Percentiles rank a stretch among this genome's conserved stretches.
Conservation (phyloP, 2,113 vertebrate genomes). For the Bos javanicus region DNA sequence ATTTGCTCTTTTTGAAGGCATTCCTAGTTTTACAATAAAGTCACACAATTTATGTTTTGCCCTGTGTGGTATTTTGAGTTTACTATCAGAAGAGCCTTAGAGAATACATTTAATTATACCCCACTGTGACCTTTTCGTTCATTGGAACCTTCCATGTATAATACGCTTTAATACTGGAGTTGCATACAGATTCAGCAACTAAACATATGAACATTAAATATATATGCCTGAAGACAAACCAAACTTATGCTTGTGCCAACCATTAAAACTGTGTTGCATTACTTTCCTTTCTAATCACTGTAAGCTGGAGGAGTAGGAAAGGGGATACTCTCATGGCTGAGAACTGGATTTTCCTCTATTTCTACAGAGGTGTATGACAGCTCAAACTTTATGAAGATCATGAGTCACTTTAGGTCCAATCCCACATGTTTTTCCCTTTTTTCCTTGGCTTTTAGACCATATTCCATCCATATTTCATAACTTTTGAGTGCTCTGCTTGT, state of each 20-base stretch:
- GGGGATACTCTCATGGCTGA: not conserved
- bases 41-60: not conserved
- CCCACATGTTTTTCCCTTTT: not conserved
- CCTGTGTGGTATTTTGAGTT: not conserved
- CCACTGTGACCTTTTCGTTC: not conserved
- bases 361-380: not conserved
- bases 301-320: not conserved
- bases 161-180: conserved; percentile 3
- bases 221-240: not conserved
- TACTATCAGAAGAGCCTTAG: not conserved
- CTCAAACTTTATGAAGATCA: not conserved
- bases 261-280: not conserved
- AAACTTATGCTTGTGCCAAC: not conserved
- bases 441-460: not conserved
- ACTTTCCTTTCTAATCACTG: not conserved
- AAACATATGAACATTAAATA: conserved; percentile 12
- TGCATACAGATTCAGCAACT: not conserved
- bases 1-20: not conserved
- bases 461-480: not conserved
- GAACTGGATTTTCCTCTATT: not conserved
- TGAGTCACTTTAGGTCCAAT: not conserved
- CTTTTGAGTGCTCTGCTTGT: not conserved
- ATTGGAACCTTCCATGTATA: not conserved
- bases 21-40: not conserved
- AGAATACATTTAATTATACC: not conserved